Evolutionary conservation across 2,888 invertebrate species (phyloP).

Genomic region (Andricus curvator): DNA sequence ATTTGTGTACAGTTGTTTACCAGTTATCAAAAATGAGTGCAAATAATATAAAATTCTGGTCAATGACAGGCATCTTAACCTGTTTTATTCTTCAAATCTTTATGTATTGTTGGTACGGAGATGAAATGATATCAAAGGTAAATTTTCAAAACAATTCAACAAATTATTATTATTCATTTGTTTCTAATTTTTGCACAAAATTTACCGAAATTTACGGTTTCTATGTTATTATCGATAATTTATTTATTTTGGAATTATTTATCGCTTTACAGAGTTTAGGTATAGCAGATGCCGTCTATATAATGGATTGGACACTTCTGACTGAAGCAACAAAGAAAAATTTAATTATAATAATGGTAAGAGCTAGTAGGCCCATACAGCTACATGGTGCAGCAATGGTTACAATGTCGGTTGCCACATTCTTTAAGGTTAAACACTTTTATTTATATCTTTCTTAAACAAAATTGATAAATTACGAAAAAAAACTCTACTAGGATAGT

Average conservation of each 20-base stretch:
- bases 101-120: slow-evolving; percentile 2
- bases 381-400: background rate
- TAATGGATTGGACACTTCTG: background rate
- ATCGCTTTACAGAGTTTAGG: background rate
- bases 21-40: background rate
- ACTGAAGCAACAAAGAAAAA: slow-evolving; percentile 4
- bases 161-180: background rate
- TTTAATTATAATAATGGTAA: slow-evolving; percentile 13
- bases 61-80: background rate
- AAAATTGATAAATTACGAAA: no score
- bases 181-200: background rate
- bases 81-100: background rate
- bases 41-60: slow-evolving; percentile 1
- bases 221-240: background rate
- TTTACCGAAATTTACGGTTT: background rate
- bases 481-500: no score
- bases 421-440: background rate
- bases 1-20: slow-evolving; percentile 13
- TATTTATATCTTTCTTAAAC: background rate
- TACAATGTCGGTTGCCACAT: slow-evolving; percentile 3
- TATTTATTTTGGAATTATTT: background rate
- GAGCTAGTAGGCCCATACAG: background rate
- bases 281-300: background rate
- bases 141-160: background rate
- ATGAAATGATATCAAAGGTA: slow-evolving; percentile 16